Percentiles rank a stretch among this genome's conserved stretches.
phyloP scores from a whole-genome alignment of 2,113 vertebrate genomes.

The Varanus salvator region DNA sequence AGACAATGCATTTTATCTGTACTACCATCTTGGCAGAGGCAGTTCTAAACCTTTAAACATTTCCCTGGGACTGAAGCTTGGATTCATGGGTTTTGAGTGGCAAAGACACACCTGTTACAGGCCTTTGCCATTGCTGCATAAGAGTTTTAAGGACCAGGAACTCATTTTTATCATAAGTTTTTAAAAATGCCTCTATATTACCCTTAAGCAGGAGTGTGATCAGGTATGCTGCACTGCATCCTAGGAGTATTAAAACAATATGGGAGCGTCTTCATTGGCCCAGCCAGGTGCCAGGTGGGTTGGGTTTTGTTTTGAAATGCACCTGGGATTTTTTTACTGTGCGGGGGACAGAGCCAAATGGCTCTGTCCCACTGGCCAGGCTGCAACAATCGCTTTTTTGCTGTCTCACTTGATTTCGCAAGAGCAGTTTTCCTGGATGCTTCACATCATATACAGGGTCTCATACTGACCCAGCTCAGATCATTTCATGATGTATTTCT shows the following conservation, averaged over 20 bases:
- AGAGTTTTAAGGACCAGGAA: background rate
- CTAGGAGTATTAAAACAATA: background rate
- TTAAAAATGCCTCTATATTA: background rate
- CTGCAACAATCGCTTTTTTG: background rate
- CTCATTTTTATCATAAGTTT: background rate
- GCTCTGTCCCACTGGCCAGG: background rate
- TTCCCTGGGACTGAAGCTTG: background rate
- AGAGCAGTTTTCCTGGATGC: background rate
- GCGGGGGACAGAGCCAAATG: background rate
- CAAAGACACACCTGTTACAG: background rate
- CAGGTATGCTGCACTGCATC: background rate
- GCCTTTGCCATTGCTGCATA: background rate
- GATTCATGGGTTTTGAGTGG: background rate
- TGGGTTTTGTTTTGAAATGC: background rate
- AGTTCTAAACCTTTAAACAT: slow-evolving; percentile 4
- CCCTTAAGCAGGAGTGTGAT: background rate
- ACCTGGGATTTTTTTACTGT: background rate
- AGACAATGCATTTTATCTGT: background rate
- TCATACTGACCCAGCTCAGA: background rate
- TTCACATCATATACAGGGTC: background rate
- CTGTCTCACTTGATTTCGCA: background rate
- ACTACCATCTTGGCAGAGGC: slow-evolving; percentile 16
- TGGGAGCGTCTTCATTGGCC: background rate
- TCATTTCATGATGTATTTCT: background rate
- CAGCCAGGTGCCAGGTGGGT: background rate